Conservation (phyloP, 1,140 invertebrate species). For the Habropoda laboriosa region DNA sequence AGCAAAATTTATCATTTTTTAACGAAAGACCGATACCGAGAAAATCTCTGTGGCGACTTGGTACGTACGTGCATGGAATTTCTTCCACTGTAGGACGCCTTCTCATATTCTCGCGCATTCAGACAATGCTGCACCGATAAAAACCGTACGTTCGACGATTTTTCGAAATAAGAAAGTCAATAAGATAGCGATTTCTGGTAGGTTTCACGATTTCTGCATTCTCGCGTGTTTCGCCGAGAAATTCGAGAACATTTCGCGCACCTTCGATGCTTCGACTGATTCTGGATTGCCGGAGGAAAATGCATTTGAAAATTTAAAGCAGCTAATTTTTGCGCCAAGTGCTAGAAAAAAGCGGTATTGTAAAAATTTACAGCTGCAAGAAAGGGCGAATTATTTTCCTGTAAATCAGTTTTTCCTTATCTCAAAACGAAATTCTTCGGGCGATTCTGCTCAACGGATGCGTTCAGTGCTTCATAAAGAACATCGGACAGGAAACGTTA, state of each 20-base stretch:
- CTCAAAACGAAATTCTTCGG: not conserved
- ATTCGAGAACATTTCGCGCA: not conserved
- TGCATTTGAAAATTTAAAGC: not conserved
- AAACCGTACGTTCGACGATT: not conserved
- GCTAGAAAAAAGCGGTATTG: not conserved
- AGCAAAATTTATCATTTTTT: too few species aligned
- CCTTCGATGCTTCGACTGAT: not conserved
- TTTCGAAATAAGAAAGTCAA: not conserved
- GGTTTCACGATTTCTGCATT: not conserved
- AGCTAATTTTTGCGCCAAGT: not conserved
- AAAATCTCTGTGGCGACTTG: constrained; percentile 41
- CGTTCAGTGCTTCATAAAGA: not conserved
- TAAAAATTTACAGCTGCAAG: not conserved
- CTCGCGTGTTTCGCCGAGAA: not conserved
- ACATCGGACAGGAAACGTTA: not conserved
- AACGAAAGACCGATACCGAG: constrained; percentile 39
- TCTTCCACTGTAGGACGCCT: not conserved
- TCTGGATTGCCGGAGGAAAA: not conserved
- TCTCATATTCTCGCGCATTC: too few species aligned
- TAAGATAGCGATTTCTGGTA: not conserved
- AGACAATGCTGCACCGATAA: not conserved
- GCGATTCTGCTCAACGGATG: not conserved
- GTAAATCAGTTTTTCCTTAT: not conserved
- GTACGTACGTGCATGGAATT: constrained; percentile 45
- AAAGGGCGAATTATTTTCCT: not conserved